phyloP scores from a whole-genome alignment of 2,113 vertebrate genomes.

The Myiozetetes cayanensis region DNA sequence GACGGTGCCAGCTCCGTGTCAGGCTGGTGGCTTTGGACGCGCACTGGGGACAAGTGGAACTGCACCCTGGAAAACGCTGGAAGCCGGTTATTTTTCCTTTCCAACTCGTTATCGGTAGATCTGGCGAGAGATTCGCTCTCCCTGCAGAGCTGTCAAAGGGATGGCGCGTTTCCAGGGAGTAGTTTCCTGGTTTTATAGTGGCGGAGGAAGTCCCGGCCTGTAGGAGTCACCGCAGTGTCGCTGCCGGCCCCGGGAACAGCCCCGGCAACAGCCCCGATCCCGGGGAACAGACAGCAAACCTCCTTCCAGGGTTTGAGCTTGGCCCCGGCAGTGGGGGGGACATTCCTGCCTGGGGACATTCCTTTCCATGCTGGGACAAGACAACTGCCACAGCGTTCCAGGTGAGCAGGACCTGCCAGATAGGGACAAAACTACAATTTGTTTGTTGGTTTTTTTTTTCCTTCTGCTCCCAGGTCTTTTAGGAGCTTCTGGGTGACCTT shows the following conservation, averaged over 20 bases:
- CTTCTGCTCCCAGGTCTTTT: neutral
- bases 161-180: neutral
- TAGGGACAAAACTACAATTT: neutral
- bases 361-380: neutral
- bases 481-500: neutral
- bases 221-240: fast-evolving
- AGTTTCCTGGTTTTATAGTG: fast-evolving
- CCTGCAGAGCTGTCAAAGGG: neutral
- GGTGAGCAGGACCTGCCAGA: neutral
- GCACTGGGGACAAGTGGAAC: neutral
- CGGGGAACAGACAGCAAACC: neutral
- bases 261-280: neutral
- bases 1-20: fast-evolving
- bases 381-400: neutral
- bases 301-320: neutral
- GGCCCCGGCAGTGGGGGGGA: neutral
- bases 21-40: neutral
- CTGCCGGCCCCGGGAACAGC: fast-evolving
- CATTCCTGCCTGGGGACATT: fast-evolving
- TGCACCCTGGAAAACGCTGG: neutral
- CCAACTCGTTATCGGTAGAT: neutral
- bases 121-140: neutral
- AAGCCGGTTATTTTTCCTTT: neutral
- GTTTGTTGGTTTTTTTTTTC: neutral
- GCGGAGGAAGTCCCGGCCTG: neutral